Evolutionary conservation across 2,113 vertebrate species (phyloP), one percentile per base, ranked within the genome.

Genomic region (Aptenodytes forsteri): DNA sequence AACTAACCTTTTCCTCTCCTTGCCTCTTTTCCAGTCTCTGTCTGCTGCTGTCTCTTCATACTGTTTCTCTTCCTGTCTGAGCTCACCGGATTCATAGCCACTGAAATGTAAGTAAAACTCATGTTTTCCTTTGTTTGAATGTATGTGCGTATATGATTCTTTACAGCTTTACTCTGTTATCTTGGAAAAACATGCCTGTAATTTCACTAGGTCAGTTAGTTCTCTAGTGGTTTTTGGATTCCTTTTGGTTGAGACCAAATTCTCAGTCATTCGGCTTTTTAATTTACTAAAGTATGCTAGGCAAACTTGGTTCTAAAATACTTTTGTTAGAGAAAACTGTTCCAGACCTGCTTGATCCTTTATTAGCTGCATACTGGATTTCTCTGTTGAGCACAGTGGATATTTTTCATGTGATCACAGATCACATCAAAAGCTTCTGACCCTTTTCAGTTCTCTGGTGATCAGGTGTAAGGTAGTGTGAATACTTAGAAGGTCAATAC

Each of bases 41-140:
- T 99, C 90, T 99, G 99, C 98, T 99, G 99, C 98, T 99, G 99
- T 89, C 97, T 99, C 96, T 99, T 99, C 98, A 99, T 99, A 97
- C 97, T 99, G 91, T 99, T 99, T 98, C 99, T 99, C 94, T 99
- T 99, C 98, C 98, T 99, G 96, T 99, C 99, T 44, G 99, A 99
- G 97, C 98, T 99, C 97, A 99, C 99, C 3, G 99, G 99, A 98
- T 99, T 99, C 98, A 99, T 99, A 98, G 99, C 99, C 47, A 99
- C 99, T 96, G 99, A 99, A 99, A 99, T 99, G 99, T 99, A 99
- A 98, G 99, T 99, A 97, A 86, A 85, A 93, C n/a, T 55, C n/a
- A 34, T 19, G 4, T 96, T 87, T 84, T 82, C 66, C 34, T 85
- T 69, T 61, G 29, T 88, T 90, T 89, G 77, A 85, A 69, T 62